Evolutionary conservation across 2,113 vertebrate species (phyloP), one percentile per base, ranked within the genome.

Genomic region (Aphyosemion australe): DNA sequence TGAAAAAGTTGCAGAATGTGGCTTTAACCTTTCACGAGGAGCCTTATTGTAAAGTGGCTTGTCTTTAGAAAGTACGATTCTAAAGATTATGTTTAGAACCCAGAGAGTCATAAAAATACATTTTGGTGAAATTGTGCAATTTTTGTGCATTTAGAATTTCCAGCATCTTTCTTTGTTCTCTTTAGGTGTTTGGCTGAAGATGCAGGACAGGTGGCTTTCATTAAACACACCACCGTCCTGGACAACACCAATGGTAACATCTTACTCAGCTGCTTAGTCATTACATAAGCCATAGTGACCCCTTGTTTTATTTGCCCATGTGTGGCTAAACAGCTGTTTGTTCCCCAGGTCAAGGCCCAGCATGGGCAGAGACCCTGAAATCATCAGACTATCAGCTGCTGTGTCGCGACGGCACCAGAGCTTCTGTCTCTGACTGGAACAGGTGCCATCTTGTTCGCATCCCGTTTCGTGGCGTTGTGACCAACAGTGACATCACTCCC

Each of bases 361-460:
- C 11, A 0, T 99, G 96, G 96, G 90, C 93, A 1, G 4, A 8
- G 11, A 0, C 0, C 0, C 85, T 96, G 49, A 57, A 34, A 5
- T 94, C 96, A 0, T 19, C 14, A 0, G 92, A 97, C 73, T 98
- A 94, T 18, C 61, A 95, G 81, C 93, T 99, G 39, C 72, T 99
- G 72, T 99, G 97, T 53, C 88, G 82, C 0, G 85, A 97, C 0
- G 96, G 97, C 21, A 87, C 56, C 37, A 91, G 81, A 4, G 93
- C 93, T 0, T 74, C 88, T 0, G 85, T 96, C 56, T 87, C 74
- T 0, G 82, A 94, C 6, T 98, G 94, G 94, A 86, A 84, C 1
- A 86, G 1, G 0, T 99, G 97, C 69, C 89, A 96, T 77, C 78
- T 98, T 76, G 95, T 94, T 19, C 89, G 90, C 0, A 71, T 99